phyloP scores from a whole-genome alignment of 2,888 invertebrate genomes.

The Brachyptera risi region DNA sequence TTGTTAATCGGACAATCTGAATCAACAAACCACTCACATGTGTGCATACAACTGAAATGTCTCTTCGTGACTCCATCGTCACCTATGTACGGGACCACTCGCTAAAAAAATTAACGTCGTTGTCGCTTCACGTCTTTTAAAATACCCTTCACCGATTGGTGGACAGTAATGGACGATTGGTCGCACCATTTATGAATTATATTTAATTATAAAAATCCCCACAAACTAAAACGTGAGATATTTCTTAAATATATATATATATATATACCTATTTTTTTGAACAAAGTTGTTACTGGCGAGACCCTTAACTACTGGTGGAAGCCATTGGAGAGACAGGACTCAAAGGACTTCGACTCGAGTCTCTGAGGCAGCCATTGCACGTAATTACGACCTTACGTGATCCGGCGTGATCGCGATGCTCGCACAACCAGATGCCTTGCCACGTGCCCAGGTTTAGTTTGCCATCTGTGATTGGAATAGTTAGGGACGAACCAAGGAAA shows the following conservation, averaged over 20 bases:
- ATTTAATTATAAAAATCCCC: constrained; percentile 6
- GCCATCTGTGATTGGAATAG: constrained; percentile 94
- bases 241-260: neutral
- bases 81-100: neutral
- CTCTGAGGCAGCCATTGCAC: constrained; percentile 84
- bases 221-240: neutral
- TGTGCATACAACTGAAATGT: constrained; percentile 10
- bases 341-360: constrained; percentile 77
- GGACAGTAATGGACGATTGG: neutral
- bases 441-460: constrained; percentile 93
- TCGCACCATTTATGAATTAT: no score
- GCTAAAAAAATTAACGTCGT: constrained; percentile 11
- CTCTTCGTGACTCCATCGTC: neutral
- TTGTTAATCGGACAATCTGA: constrained; percentile 1
- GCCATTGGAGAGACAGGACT: constrained; percentile 82
- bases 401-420: constrained; percentile 94
- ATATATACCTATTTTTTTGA: neutral
- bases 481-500: constrained; percentile 91
- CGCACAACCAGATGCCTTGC: constrained; percentile 98
- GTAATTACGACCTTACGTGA: constrained; percentile 87
- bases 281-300: neutral
- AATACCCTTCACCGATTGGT: constrained; percentile 4
- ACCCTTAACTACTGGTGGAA: constrained; percentile 81
- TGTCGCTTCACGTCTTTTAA: constrained; percentile 7
- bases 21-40: constrained; percentile 14